Evolutionary conservation across 2,797 vertebrate genomes (phyloP).

Genomic region (Echiichthys vipera): DNA sequence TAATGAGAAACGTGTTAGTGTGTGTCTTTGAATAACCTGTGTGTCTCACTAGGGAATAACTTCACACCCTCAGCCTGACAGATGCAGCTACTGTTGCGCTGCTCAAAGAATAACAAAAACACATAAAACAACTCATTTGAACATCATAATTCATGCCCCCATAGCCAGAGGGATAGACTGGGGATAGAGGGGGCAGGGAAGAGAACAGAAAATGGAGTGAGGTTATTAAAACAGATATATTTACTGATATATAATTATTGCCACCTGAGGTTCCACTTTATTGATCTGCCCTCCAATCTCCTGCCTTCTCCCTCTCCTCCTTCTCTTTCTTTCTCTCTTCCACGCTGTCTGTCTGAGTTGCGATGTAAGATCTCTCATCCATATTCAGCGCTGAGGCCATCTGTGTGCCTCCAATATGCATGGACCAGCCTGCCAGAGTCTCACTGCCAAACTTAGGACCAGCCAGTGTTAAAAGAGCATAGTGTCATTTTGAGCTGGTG

Average conservation of each 20-base stretch:
- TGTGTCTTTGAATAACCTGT: conserved; percentile 59
- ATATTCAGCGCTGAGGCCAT: conserved; percentile 78
- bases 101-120: conserved; percentile 62
- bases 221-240: conserved; percentile 63
- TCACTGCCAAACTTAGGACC: conserved; percentile 63
- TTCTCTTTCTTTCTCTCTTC: conserved; percentile 19
- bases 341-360: conserved; percentile 62
- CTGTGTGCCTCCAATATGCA: conserved; percentile 81
- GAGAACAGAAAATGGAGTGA: conserved; percentile 39
- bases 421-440: conserved; percentile 69
- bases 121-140: conserved; percentile 35
- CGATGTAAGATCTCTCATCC: conserved; percentile 79
- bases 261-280: conserved; percentile 62
- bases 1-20: conserved; percentile 23
- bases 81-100: conserved; percentile 65
- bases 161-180: conserved; percentile 47
- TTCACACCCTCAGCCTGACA: conserved; percentile 66
- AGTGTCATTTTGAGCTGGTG: conserved; percentile 65
- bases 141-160: conserved; percentile 60
- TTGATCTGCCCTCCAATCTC: conserved; percentile 42
- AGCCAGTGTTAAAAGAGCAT: conserved; percentile 59
- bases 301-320: not conserved
- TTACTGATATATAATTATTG: conserved; percentile 60
- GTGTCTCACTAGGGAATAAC: conserved; percentile 60
- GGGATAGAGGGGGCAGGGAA: conserved; percentile 30